Conservation (phyloP, 2,888 invertebrate species). For the Aphidius colemani region DNA sequence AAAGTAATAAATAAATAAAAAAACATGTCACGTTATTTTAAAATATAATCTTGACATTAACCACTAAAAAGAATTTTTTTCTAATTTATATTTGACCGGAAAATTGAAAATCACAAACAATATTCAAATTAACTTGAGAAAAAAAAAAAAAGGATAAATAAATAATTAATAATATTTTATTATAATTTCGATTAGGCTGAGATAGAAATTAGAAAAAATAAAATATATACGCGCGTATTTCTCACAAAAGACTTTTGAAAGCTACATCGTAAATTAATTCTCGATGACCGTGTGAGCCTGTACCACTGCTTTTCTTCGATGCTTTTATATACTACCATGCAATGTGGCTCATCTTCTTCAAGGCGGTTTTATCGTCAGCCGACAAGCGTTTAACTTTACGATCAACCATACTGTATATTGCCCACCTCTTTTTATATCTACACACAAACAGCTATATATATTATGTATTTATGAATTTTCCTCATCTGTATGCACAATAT, state of each 20-base stretch:
- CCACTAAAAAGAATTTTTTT: too few relatives aligned
- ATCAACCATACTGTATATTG: constrained; percentile 47
- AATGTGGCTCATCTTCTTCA: constrained; percentile 38
- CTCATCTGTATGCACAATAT: constrained; percentile 23
- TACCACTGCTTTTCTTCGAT: constrained; percentile 23
- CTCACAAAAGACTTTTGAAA: constrained; percentile 38
- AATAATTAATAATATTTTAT: too few relatives aligned
- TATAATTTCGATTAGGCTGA: too few relatives aligned
- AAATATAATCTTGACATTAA: too few relatives aligned
- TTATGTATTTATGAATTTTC: constrained; percentile 25
- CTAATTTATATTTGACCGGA: too few relatives aligned
- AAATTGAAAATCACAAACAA: too few relatives aligned
- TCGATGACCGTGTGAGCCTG: constrained; percentile 48
- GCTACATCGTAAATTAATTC: constrained; percentile 54
- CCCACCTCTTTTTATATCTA: constrained; percentile 22
- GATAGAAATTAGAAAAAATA: too few relatives aligned
- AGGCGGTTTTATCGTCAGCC: constrained; percentile 54
- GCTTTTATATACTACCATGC: constrained; percentile 16
- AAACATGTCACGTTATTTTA: too few relatives aligned
- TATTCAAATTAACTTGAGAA: too few relatives aligned
- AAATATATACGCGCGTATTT: not conserved
- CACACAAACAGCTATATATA: constrained; percentile 22
- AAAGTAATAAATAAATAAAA: too few relatives aligned
- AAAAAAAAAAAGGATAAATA: too few relatives aligned
- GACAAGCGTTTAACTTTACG: constrained; percentile 58